phyloP scores from a whole-genome alignment of 2,797 vertebrate genomes.

The Tachyglossus aculeatus region DNA sequence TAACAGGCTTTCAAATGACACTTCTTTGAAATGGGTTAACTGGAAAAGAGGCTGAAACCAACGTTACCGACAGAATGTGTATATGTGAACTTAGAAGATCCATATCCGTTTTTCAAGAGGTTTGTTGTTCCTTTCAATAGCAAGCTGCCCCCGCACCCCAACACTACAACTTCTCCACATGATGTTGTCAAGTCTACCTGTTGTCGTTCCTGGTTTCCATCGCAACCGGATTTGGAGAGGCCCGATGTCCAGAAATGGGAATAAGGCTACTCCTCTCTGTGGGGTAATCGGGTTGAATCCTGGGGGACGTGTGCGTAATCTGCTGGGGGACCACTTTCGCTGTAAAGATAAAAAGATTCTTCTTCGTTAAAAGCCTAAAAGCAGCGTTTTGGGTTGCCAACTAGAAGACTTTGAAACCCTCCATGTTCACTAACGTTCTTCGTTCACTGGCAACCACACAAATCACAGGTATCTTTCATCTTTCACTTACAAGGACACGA shows the following conservation, averaged over 20 bases:
- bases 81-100: no score
- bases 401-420: neutral
- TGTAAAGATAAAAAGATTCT: conserved; percentile 54
- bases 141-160: no score
- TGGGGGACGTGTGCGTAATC: conserved; percentile 92
- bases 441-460: neutral
- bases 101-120: no score
- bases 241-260: conserved; percentile 89
- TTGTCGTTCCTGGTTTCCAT: conserved; percentile 97
- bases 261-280: conserved; percentile 92
- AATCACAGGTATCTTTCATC: no score
- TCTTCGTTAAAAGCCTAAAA: neutral
- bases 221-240: conserved; percentile 94
- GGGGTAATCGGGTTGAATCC: conserved; percentile 92
- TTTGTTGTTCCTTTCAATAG: no score
- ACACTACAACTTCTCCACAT: no score
- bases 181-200: conserved; percentile 74
- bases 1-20: no score
- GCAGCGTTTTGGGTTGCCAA: neutral
- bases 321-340: conserved; percentile 99
- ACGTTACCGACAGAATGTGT: no score
- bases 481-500: no score
- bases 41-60: no score
- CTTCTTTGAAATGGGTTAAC: no score
- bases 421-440: neutral